Evolutionary conservation across 1,140 invertebrate genomes (phyloP).

Genomic region (Zaprionus vittiger): DNA sequence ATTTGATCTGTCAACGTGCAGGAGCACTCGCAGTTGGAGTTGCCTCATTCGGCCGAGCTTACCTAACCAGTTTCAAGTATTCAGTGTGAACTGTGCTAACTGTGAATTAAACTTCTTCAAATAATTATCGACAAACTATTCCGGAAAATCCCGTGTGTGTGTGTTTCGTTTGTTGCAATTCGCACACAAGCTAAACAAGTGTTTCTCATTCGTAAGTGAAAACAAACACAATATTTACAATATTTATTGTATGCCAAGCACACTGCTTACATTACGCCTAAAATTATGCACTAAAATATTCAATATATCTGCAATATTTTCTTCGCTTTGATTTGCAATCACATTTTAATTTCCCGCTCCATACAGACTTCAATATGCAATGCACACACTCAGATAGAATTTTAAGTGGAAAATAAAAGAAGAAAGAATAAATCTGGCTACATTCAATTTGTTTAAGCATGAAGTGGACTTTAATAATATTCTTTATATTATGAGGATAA

Average conservation of each 20-base stretch:
- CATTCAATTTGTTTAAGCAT: background rate
- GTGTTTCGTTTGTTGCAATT: background rate
- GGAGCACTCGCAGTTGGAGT: conserved; percentile 25
- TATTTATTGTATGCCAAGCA: background rate
- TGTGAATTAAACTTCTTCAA: background rate
- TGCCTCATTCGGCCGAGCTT: background rate
- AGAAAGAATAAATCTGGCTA: background rate
- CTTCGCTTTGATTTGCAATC: background rate
- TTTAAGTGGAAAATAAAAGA: background rate
- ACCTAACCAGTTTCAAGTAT: background rate
- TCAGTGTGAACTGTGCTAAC: background rate
- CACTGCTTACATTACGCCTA: background rate
- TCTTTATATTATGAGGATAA: background rate
- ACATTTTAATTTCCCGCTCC: background rate
- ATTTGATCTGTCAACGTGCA: conserved; percentile 81
- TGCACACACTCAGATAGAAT: background rate
- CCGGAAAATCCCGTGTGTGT: background rate
- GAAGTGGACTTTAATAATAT: background rate
- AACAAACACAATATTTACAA: background rate
- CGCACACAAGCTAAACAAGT: background rate
- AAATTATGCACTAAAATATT: background rate
- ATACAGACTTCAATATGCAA: background rate
- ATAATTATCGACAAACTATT: background rate
- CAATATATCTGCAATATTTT: background rate
- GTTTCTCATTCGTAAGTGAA: background rate